Percentiles rank a stretch among this genome's conserved stretches.
Evolutionary conservation across 2,797 vertebrate genomes (phyloP).

Genomic region (Gobionotothen gibberifrons): DNA sequence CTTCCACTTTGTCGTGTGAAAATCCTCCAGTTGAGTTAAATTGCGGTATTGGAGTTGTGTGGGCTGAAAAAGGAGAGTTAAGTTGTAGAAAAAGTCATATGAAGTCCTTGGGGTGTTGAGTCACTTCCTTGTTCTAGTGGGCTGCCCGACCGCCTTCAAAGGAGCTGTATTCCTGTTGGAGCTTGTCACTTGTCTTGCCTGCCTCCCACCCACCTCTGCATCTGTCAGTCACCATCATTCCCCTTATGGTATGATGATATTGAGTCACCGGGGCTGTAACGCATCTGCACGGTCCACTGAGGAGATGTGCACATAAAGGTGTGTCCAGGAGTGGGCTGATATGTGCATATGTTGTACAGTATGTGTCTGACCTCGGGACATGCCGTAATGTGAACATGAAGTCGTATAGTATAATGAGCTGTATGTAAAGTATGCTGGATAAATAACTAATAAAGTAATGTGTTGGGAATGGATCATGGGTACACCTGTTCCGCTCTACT

Average conservation of each 20-base stretch:
- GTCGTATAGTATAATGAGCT: neutral
- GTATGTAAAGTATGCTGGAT: neutral
- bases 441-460: neutral
- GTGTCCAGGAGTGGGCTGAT: slow-evolving; percentile 9
- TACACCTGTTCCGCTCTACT: slow-evolving; percentile 22
- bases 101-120: slow-evolving; percentile 51
- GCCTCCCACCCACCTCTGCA: slow-evolving; percentile 78
- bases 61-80: slow-evolving; percentile 34
- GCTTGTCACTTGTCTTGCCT: slow-evolving; percentile 70
- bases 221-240: slow-evolving; percentile 67
- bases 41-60: slow-evolving; percentile 29
- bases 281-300: neutral
- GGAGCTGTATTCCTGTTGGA: slow-evolving; percentile 66
- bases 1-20: neutral
- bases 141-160: slow-evolving; percentile 48
- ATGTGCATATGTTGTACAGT: slow-evolving; percentile 19
- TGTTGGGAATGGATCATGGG: neutral
- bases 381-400: neutral
- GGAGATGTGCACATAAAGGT: slow-evolving; percentile 9
- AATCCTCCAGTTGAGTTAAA: slow-evolving; percentile 33
- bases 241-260: slow-evolving; percentile 57
- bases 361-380: slow-evolving; percentile 3
- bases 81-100: slow-evolving; percentile 56
- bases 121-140: slow-evolving; percentile 59
- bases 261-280: slow-evolving; percentile 54